phyloP scores from a whole-genome alignment of 1,140 invertebrate species.

The Heliconius hermathena region DNA sequence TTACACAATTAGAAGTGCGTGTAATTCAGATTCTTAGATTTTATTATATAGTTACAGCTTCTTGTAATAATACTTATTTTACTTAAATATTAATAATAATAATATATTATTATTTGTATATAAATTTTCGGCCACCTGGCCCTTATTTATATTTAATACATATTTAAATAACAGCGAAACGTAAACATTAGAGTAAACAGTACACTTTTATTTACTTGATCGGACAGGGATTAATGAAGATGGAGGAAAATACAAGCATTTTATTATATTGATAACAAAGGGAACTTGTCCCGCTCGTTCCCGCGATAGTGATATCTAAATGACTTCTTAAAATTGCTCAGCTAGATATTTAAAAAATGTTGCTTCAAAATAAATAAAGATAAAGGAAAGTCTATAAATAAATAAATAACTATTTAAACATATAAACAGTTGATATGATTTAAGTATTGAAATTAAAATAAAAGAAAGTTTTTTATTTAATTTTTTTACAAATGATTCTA shows the following conservation, averaged over 20 bases:
- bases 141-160: neutral
- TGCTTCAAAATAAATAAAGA: neutral
- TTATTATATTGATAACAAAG: neutral
- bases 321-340: neutral
- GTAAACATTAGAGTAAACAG: neutral
- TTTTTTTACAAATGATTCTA: too few relatives aligned
- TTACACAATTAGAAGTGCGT: too few relatives aligned
- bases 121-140: too few relatives aligned
- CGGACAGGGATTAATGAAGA: neutral
- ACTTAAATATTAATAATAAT: too few relatives aligned
- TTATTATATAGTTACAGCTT: too few relatives aligned
- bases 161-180: neutral
- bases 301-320: neutral
- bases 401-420: too few relatives aligned
- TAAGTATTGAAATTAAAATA: neutral
- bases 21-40: too few relatives aligned
- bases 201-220: conserved; percentile 1
- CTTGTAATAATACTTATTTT: too few relatives aligned
- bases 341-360: neutral
- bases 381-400: too few relatives aligned
- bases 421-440: too few relatives aligned
- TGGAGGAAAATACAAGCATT: neutral
- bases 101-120: too few relatives aligned
- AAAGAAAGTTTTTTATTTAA: too few relatives aligned
- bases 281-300: neutral